Base-by-base conservation (phyloP, 2,113 vertebrate species). In the Arothron firmamentum region DNA sequence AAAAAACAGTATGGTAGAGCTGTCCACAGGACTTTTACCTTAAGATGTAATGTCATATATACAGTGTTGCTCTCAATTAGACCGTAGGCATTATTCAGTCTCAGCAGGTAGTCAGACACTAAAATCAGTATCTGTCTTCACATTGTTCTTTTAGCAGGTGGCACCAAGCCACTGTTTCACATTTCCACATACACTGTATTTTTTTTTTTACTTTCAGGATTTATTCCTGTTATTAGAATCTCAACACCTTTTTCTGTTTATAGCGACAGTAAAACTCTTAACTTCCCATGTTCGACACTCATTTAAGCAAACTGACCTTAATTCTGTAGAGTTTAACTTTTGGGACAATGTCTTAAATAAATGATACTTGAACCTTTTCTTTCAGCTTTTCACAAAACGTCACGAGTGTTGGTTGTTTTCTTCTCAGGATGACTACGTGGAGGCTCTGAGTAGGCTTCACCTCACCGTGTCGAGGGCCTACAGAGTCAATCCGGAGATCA, bases 401-500 rank as follows among this genome's bases (percentile, higher is more conserved):
- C 2, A 8, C 2, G 4, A 1, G 9, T 3, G 45, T 46, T 2
- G 7, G 4, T 41, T 16, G 0, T 20, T 28, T 17, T 19, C 52
- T 70, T 42, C 43, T n/a, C 77, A 99, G 96, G 97, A 99, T 81
- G 97, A 99, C 85, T 99, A 99, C 55, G 95, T 99, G 92, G 97
- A 99, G 89, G 95, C 97, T 53, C 90, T 99, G 78, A 92, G 94
- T 52, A 89, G 96, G 87, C 94, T 99, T 60, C 96, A 99, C 83
- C 94, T 97, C 72, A 99, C 97, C 3, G 97, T 99, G 78, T 96
- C 97, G 13, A 94, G 96, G 85, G 97, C 97, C 64, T 99, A 98
- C 90, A 92, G 96, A 80, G 94, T 98, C 80, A 99, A 99, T 81
- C 95, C 96, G 2, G 97, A 98, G 83, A 99, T 99, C 90, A 98